phyloP scores from a whole-genome alignment of 2,888 invertebrate species.

The Drosophila cognata region DNA sequence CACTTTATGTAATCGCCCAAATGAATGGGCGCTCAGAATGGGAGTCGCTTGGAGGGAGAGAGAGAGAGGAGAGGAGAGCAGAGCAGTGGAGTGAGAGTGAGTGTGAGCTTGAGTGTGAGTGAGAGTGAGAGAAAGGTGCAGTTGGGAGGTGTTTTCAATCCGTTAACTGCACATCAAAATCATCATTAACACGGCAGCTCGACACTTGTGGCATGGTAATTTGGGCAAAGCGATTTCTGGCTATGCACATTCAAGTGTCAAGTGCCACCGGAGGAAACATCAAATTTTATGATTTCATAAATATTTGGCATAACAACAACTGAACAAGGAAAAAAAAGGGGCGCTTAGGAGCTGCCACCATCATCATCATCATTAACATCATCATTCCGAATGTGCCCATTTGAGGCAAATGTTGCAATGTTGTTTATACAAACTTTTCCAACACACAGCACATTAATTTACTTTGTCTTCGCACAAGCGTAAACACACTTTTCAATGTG shows the following conservation, averaged over 20 bases:
- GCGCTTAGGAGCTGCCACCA: constrained; percentile 15
- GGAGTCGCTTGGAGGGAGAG: background rate
- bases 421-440: constrained; percentile 72
- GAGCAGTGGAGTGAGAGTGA: background rate
- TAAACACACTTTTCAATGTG: constrained; percentile 39
- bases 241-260: constrained; percentile 69
- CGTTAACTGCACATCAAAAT: constrained; percentile 80
- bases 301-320: constrained; percentile 67
- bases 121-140: background rate
- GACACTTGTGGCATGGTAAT: constrained; percentile 31
- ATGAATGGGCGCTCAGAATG: constrained; percentile 36
- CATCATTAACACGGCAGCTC: constrained; percentile 72
- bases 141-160: constrained; percentile 64
- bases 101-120: constrained; percentile 9
- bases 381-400: constrained; percentile 25
- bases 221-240: constrained; percentile 35
- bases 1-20: constrained; percentile 59
- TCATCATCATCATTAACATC: constrained; percentile 10
- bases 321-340: background rate
- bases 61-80: no score
- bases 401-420: constrained; percentile 51
- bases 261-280: constrained; percentile 82
- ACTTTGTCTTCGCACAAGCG: constrained; percentile 73
- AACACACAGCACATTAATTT: constrained; percentile 66
- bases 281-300: constrained; percentile 85